These are phyloP conservation scores for Caranx melampygus DNA, from an alignment of 2,113 vertebrate species.

Conservation along the genomic window DNA sequence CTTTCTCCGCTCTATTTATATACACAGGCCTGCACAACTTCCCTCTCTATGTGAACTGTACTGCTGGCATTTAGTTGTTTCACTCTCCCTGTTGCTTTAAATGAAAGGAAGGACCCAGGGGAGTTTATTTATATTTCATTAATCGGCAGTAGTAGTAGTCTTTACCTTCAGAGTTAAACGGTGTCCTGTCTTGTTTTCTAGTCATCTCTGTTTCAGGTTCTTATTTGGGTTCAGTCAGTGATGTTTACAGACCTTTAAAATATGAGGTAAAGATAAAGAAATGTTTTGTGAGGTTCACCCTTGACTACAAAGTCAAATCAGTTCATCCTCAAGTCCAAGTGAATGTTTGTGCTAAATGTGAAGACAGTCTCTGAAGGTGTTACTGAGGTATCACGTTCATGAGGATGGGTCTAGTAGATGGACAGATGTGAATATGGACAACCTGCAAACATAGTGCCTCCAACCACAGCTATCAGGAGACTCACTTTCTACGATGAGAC, in stretches of 20 bases:
- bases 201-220: background rate
- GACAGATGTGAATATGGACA: no score
- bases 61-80: constrained; percentile 50
- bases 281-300: no score
- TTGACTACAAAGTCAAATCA: no score
- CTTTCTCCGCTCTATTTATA: constrained; percentile 69
- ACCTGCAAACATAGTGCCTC: no score
- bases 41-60: constrained; percentile 17
- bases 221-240: constrained; percentile 1
- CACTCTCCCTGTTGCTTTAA: constrained; percentile 32
- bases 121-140: constrained; percentile 36
- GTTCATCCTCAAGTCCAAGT: no score
- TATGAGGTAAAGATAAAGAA: no score
- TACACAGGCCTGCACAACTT: constrained; percentile 32
- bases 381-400: no score
- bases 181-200: background rate
- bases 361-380: no score
- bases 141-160: constrained; percentile 24
- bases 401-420: no score
- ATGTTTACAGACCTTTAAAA: background rate
- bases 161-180: constrained; percentile 2
- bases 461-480: no score
- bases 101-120: constrained; percentile 2
- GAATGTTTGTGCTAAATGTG: no score
- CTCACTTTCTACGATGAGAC: no score